Conservation (phyloP, 2,113 vertebrate genomes). For the Corythoichthys haematopterus region DNA sequence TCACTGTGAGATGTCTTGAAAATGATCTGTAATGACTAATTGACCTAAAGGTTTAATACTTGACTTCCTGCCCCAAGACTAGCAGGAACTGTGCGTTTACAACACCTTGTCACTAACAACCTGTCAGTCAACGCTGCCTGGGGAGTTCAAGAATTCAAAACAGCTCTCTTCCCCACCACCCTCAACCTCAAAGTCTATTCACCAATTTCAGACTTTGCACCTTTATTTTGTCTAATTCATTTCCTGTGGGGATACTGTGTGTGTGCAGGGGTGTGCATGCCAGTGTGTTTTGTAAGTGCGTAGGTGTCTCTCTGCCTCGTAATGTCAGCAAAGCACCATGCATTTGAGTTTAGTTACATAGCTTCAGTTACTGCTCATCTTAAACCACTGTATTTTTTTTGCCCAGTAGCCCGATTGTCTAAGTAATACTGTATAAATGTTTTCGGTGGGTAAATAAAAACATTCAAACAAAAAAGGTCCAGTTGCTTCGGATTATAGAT, state of each 20-base stretch:
- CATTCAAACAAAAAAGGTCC: no score
- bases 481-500: no score
- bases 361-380: background rate
- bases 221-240: slow-evolving; percentile 50
- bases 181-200: slow-evolving; percentile 10
- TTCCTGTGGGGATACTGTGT: slow-evolving; percentile 2
- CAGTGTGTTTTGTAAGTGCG: background rate
- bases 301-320: background rate
- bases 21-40: slow-evolving; percentile 39
- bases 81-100: slow-evolving; percentile 67
- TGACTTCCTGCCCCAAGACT: slow-evolving; percentile 53
- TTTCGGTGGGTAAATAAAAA: background rate
- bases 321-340: background rate
- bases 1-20: slow-evolving; percentile 20
- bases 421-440: background rate
- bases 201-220: slow-evolving; percentile 20
- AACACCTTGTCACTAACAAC: slow-evolving; percentile 58
- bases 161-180: slow-evolving; percentile 12
- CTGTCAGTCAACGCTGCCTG: slow-evolving; percentile 60
- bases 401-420: background rate
- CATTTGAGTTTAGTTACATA: background rate
- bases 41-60: slow-evolving; percentile 55
- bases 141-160: slow-evolving; percentile 63
- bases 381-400: background rate
- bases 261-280: background rate